Conservation (phyloP, 2,888 invertebrate genomes). For the Gryllus longicercus region DNA sequence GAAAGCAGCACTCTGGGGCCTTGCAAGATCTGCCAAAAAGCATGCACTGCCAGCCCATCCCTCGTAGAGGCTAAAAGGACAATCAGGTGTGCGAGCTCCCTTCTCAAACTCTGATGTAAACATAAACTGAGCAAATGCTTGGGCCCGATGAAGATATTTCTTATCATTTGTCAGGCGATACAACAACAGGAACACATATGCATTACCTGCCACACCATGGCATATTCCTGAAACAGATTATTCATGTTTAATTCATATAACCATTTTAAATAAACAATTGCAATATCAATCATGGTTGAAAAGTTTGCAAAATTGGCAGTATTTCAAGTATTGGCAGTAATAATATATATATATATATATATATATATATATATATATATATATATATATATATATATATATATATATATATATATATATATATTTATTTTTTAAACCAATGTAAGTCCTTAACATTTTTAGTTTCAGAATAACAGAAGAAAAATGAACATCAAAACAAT, state of each 20-base stretch:
- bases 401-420: too few relatives aligned
- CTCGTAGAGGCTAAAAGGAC: constrained; percentile 80
- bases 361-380: too few relatives aligned
- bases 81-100: constrained; percentile 71
- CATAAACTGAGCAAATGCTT: constrained; percentile 73
- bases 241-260: neutral
- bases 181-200: constrained; percentile 73
- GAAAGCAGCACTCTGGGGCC: constrained; percentile 71
- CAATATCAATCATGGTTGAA: too few relatives aligned
- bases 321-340: too few relatives aligned
- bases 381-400: too few relatives aligned
- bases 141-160: constrained; percentile 70
- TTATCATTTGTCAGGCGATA: constrained; percentile 69
- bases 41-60: constrained; percentile 84
- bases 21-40: constrained; percentile 70
- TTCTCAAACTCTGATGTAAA: constrained; percentile 61
- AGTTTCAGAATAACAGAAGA: too few relatives aligned
- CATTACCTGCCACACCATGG: constrained; percentile 82
- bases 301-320: too few relatives aligned
- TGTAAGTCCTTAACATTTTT: too few relatives aligned
- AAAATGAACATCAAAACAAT: too few relatives aligned
- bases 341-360: too few relatives aligned
- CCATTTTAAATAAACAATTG: neutral
- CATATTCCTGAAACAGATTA: constrained; percentile 59
- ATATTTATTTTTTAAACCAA: too few relatives aligned